Evolutionary conservation across 30 jellyfish, hydroid and myxozoan species (phyloP).

Genomic region (Aurelia sp.): DNA sequence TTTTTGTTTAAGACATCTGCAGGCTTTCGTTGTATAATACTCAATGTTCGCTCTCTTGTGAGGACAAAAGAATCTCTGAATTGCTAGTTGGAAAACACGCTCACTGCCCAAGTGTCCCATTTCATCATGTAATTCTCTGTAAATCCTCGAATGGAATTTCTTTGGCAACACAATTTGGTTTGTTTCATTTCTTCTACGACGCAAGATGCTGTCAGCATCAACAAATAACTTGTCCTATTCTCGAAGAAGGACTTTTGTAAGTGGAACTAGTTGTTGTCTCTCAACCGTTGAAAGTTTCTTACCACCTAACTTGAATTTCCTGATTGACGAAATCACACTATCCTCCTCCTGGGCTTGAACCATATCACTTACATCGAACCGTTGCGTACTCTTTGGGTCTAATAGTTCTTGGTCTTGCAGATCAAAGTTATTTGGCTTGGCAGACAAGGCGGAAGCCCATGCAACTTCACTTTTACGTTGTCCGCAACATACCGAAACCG

Average conservation of each 20-base stretch:
- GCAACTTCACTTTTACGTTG: background rate
- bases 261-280: constrained; percentile 19
- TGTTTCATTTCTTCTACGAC: no score
- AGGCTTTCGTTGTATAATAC: constrained; percentile 17
- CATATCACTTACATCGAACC: background rate
- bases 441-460: background rate
- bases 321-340: constrained; percentile 1
- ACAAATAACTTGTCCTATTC: no score
- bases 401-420: background rate
- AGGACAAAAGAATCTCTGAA: constrained; percentile 26
- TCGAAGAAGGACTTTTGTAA: background rate
- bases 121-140: background rate
- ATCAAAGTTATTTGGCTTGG: background rate
- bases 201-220: no score
- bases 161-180: background rate
- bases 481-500: background rate
- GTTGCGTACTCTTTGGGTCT: background rate
- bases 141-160: background rate
- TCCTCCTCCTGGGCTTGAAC: background rate
- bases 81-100: background rate
- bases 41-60: constrained; percentile 18
- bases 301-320: constrained; percentile 17
- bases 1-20: constrained; percentile 34
- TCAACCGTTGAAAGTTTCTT: constrained; percentile 14
- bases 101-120: constrained; percentile 4